Evolutionary conservation across 2,888 invertebrate species (phyloP).

Genomic region (Dynastes tityus): DNA sequence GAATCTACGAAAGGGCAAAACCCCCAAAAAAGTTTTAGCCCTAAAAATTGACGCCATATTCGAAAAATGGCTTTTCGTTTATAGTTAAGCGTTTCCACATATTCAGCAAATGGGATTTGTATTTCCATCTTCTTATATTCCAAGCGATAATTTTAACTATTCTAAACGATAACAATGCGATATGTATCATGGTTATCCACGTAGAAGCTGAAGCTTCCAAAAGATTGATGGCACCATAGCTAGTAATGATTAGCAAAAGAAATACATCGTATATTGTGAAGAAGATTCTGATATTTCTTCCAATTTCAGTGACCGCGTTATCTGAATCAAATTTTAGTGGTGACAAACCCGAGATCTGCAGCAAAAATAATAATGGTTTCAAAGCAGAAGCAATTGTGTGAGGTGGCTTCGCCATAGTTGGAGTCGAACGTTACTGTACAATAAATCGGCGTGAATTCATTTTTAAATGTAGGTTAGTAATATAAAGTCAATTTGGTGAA

Average conservation of each 20-base stretch:
- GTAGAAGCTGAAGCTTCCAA: not conserved
- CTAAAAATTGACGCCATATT: conserved; percentile 19
- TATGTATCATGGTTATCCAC: conserved; percentile 25
- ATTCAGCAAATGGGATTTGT: not conserved
- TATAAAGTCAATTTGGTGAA: not conserved
- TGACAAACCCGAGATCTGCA: conserved; percentile 5
- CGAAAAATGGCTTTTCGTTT: conserved; percentile 13
- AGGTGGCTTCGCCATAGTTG: conserved; percentile 11
- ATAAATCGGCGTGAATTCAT: not conserved
- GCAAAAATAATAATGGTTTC: not conserved
- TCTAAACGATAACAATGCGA: not conserved
- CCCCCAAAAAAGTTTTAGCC: too few relatives aligned
- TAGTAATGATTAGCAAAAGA: not conserved
- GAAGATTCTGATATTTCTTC: not conserved
- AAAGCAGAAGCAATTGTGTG: conserved; percentile 3
- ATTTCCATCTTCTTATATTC: conserved; percentile 35
- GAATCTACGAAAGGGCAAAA: too few relatives aligned
- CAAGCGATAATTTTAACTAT: not conserved
- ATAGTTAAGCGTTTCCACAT: conserved; percentile 24
- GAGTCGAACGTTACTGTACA: too few relatives aligned
- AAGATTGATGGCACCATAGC: not conserved
- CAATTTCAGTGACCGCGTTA: conserved; percentile 1
- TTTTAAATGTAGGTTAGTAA: not conserved
- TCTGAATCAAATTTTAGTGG: conserved; percentile 1
- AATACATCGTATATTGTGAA: not conserved